phyloP scores from a whole-genome alignment of 2,888 invertebrate genomes.

The Phragmatobia fuliginosa region DNA sequence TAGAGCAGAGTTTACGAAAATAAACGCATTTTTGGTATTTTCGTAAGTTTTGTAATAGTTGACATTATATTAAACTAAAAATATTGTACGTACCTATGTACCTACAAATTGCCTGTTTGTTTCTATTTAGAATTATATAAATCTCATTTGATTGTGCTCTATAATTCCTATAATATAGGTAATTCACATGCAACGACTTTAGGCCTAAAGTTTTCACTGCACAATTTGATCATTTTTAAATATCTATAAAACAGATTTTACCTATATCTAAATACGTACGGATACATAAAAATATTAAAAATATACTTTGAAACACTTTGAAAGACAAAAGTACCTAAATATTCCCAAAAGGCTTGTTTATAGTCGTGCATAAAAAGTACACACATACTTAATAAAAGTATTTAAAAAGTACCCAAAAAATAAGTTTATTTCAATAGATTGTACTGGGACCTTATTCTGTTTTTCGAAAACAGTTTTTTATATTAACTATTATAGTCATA shows the following conservation, averaged over 20 bases:
- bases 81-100: not conserved
- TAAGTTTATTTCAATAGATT: not conserved
- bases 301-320: too few species aligned
- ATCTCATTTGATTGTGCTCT: not conserved
- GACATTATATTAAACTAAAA: not conserved
- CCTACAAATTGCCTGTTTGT: not conserved
- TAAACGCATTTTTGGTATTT: not conserved
- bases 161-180: not conserved
- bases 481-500: not conserved
- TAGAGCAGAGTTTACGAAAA: not conserved
- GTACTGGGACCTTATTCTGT: not conserved
- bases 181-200: not conserved
- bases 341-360: not conserved
- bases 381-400: not conserved
- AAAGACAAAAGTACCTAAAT: too few species aligned
- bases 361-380: not conserved
- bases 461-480: not conserved
- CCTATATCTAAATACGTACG: not conserved
- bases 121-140: not conserved
- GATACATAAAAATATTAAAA: not conserved
- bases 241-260: not conserved
- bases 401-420: not conserved
- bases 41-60: not conserved
- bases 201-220: constrained; percentile 9
- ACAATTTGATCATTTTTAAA: not conserved